Base-by-base conservation (phyloP, 2,797 vertebrate genomes). In the Holocentrus rufus region DNA sequence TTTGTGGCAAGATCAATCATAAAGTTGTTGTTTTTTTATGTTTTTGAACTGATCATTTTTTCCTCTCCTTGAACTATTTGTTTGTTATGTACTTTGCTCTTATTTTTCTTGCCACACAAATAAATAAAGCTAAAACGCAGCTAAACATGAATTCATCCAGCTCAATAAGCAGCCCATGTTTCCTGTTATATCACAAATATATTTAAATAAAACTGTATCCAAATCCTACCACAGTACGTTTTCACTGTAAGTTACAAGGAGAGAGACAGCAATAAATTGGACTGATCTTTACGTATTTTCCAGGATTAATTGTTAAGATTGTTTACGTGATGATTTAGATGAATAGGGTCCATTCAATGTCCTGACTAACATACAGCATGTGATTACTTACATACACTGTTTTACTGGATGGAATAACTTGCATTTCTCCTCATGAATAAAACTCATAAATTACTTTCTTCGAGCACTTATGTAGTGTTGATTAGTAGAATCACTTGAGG, bases 401-500 rank as follows among this genome's bases (percentile, higher is more conserved):
- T 87, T 88, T 78, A 84, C 75, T 81, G 82, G 76, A 81, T 77
- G 84, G 76, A 89, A 84, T 81, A 86, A 86, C 65, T 85, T 78
- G 71, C 66, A 84, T 87, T 87, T 88, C 62, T 83, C 49, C 74
- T 77, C 47, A 69, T 86, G 74, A 88, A 88, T 88, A 89, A 82
- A 87, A 84, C 47, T 62, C 73, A 73, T 88, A 83, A 89, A 89
- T 78, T 82, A 87, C 82, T 1, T 75, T 80, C 66, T 74, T 42
- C 57, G 77, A 84, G 76, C 30, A 30, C 15, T 46, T 23, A 58
- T 39, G 18, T 77, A 46, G 84, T 85, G 84, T 86, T 87, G 82
- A 90, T 89, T 87, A 79, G 76, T 88, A 76, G 81, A 85, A 90
- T 88, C 75, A 83, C 74, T 79, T 75, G 57, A 76, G 79, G 78